Evolutionary conservation across 2,113 vertebrate genomes (phyloP).

Genomic region (Mola mola): DNA sequence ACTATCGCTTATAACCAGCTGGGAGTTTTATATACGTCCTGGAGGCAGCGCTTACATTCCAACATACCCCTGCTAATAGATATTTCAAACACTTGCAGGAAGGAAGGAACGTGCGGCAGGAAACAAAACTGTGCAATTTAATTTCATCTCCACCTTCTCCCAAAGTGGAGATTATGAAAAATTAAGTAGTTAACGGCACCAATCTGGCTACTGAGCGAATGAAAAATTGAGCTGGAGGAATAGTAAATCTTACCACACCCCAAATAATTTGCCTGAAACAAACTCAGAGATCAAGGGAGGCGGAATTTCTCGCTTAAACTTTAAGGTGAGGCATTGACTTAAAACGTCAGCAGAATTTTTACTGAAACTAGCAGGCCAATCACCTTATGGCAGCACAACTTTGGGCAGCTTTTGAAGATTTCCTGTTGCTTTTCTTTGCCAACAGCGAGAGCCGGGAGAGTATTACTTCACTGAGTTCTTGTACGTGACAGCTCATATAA

Average conservation of each 20-base stretch:
- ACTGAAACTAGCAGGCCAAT: too few species aligned
- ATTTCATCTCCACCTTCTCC: constrained; percentile 29
- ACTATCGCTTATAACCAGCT: too few species aligned
- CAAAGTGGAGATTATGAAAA: constrained; percentile 60
- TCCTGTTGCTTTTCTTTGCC: constrained; percentile 30
- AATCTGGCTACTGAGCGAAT: constrained; percentile 37
- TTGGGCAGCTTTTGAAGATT: constrained; percentile 25
- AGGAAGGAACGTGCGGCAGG: constrained; percentile 12
- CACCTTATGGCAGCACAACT: too few species aligned
- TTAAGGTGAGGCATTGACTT: too few species aligned
- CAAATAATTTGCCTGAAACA: constrained; percentile 46
- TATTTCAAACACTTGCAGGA: constrained; percentile 27
- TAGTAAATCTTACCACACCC: constrained; percentile 56
- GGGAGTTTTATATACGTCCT: too few species aligned
- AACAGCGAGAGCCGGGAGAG: constrained; percentile 26
- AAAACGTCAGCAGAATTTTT: too few species aligned
- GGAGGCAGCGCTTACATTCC: constrained; percentile 6
- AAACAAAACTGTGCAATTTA: constrained; percentile 48
- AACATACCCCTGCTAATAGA: constrained; percentile 27
- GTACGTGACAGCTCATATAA: constrained; percentile 63
- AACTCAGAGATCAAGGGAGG: too few species aligned
- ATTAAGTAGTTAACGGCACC: constrained; percentile 56
- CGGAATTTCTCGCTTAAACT: too few species aligned
- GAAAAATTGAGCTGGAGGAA: constrained; percentile 52
- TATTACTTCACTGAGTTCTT: constrained; percentile 36